These are phyloP conservation scores for Drosophila birchii DNA, from an alignment of 2,888 invertebrate genomes.

Conservation along the genomic window DNA sequence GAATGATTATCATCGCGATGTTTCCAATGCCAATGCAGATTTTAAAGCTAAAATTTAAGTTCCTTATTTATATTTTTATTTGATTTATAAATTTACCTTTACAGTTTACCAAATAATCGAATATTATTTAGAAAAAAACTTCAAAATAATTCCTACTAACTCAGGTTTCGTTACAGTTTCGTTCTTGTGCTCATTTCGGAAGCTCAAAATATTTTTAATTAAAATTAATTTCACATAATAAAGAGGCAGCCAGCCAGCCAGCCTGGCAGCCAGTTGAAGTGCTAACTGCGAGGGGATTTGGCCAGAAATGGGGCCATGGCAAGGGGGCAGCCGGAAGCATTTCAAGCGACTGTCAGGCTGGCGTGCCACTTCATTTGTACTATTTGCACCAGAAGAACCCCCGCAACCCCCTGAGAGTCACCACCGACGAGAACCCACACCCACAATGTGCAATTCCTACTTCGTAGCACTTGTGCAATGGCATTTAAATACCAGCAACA, in stretches of 20 bases:
- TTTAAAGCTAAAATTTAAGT: not conserved
- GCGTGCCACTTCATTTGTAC: constrained; percentile 61
- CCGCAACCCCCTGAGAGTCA: not conserved
- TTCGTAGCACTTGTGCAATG: constrained; percentile 14
- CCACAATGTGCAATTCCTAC: not conserved
- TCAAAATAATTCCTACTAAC: not conserved
- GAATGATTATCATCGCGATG: constrained; percentile 24
- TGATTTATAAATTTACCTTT: too few relatives aligned
- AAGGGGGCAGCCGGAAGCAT: constrained; percentile 25
- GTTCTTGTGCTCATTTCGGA: not conserved
- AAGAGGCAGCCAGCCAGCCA: constrained; percentile 19
- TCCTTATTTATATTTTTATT: too few relatives aligned
- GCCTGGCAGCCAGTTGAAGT: constrained; percentile 4
- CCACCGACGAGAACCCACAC: not conserved
- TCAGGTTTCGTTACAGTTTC: not conserved
- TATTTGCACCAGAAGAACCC: constrained; percentile 5
- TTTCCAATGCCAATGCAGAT: not conserved
- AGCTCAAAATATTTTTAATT: constrained; percentile 49
- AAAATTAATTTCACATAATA: constrained; percentile 50
- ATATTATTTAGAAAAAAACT: too few relatives aligned
- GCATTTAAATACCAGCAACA: constrained; percentile 36
- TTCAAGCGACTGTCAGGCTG: constrained; percentile 47
- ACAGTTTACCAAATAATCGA: too few relatives aligned
- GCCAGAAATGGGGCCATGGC: not conserved
- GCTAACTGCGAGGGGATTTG: constrained; percentile 5